Conservation (phyloP, 2,113 vertebrate species). For the Chloroceryle aenea region DNA sequence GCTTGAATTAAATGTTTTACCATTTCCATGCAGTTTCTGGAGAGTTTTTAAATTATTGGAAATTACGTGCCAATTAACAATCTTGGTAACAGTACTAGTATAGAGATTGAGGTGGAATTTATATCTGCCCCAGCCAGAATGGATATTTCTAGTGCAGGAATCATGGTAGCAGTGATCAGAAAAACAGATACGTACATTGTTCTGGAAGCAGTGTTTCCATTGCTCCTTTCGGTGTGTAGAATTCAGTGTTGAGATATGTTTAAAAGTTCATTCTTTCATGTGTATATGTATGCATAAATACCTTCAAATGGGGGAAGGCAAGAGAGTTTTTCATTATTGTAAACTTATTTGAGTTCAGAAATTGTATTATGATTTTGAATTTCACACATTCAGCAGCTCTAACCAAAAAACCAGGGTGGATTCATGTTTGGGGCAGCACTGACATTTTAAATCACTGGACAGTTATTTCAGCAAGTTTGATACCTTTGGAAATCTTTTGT, state of each 20-base stretch:
- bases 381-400: background rate
- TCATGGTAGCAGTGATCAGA: background rate
- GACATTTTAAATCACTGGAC: background rate
- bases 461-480: background rate
- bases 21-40: background rate
- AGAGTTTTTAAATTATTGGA: background rate
- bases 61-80: background rate
- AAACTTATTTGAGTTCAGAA: background rate
- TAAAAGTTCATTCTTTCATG: background rate
- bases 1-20: background rate
- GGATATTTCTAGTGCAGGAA: background rate
- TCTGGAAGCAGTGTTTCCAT: background rate
- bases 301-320: fast-evolving
- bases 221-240: background rate
- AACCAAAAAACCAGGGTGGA: background rate
- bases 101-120: background rate
- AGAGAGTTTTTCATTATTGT: background rate
- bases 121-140: background rate
- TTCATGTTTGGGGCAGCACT: background rate
- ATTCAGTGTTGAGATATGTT: background rate
- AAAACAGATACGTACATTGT: background rate
- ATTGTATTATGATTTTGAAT: background rate
- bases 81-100: background rate
- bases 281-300: background rate
- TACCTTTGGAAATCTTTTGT: background rate